These are phyloP conservation scores for Emesis furor DNA, from an alignment of 2,888 invertebrate genomes.

Conservation along the genomic window DNA sequence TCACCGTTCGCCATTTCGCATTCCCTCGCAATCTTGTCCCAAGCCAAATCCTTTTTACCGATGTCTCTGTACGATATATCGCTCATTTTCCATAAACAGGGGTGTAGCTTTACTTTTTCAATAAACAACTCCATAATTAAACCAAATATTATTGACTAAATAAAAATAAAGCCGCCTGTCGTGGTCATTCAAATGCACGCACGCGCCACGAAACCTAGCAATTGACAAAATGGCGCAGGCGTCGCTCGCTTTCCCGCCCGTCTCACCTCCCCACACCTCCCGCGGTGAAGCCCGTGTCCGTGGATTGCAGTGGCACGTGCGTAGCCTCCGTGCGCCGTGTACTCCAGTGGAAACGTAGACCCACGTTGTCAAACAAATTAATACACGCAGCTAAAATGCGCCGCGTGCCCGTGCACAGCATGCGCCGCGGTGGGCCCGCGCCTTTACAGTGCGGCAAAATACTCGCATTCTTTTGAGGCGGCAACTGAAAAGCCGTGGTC, in stretches of 20 bases:
- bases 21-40: slow-evolving; percentile 71
- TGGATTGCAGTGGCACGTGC: slow-evolving; percentile 1
- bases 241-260: background rate
- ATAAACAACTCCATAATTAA: slow-evolving; percentile 72
- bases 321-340: background rate
- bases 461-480: too few relatives aligned
- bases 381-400: background rate
- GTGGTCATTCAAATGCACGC: background rate
- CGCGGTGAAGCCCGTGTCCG: background rate
- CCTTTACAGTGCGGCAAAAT: background rate
- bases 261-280: background rate
- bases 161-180: background rate
- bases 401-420: slow-evolving; percentile 4
- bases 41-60: slow-evolving; percentile 68
- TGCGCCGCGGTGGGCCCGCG: background rate
- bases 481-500: too few relatives aligned
- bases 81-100: slow-evolving; percentile 72
- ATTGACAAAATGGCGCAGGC: background rate
- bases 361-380: background rate
- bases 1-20: slow-evolving; percentile 71
- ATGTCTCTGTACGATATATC: slow-evolving; percentile 70
- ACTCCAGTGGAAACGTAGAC: background rate
- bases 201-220: background rate
- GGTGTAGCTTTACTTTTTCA: slow-evolving; percentile 67
- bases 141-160: slow-evolving; percentile 10